Evolutionary conservation across 2,888 invertebrate genomes (phyloP), one percentile per base, ranked within the genome.

Genomic region (Drosophila mulleri): DNA sequence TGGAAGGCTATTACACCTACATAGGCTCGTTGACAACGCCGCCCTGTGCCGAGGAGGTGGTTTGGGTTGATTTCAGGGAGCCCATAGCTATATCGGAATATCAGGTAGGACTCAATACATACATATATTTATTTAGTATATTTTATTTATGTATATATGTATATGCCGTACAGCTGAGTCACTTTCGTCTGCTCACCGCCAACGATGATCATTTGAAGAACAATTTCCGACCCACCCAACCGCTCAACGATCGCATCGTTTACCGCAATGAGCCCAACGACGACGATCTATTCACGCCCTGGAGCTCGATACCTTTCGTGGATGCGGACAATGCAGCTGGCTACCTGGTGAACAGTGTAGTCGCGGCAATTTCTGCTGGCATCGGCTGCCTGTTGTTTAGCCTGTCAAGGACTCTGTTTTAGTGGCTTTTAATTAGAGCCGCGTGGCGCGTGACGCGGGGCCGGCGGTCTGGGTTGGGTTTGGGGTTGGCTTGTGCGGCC

Each of bases 21-120:
- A 94, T 94, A 50, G 98, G 98, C 0, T 97, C 97, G 0, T 92
- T 98, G 77, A 98, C 98, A 5, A 98, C 98, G 3, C 97, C 97
- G 3, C 98, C 98, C 0, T 96, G 96, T 82, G 95, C 95, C 26
- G 98, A 98, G 93, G 95, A 96, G 56, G 98, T 98, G 45, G 95
- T 95, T 45, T 98, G 97, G 97, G 95, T 98, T 67, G 96, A 98
- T 84, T 97, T 96, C 88, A 95, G 95, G 82, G 94, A 96, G 70
- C 95, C 96, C 0, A 95, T 97, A 8, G 92, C 94, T 72, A 93
- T 96, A 64, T 95, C 96, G 0, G 95, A 95, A 76, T 93, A 94
- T 47, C 96, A 96, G 94, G 96, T 96, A 91, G 72, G 32, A 1
- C 14, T n/a, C 7, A 11, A 16, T 14, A 12, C 1, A 29, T n/a